Base-by-base conservation (phyloP, 2,888 invertebrate species). In the Macropis europaea region DNA sequence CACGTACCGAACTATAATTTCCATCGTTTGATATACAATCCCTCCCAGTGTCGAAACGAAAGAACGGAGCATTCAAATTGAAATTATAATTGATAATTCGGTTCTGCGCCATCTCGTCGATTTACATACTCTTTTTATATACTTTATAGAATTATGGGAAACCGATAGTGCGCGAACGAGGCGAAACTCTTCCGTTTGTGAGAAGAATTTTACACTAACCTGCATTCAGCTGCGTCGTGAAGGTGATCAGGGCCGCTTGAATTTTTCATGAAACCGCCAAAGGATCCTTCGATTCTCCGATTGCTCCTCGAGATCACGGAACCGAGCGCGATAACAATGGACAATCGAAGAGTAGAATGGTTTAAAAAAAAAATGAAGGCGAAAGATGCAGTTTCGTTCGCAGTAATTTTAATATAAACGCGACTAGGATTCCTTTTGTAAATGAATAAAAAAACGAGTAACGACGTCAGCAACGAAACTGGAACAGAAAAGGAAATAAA, bases 1-100 rank as follows among this genome's bases (percentile, higher is more conserved):
- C 57, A 68, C 68, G 69, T 59, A 59, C 24, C 26, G 57, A 57
- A 40, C 68, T 57, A 30, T 17, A 43, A 34, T 50, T 50, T 40
- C 30, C 19, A 28, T 24, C 45, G 52, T 38, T 57, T 59, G 48
- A 45, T 64, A 40, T 47, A 32, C 38, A n/a, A 15, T 34, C 17
- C 15, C 48, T 47, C 40, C 15, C 28, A 19, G 11, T 13, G 13
- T 6, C 13, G 28, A 71, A 54, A 48, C 48, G 52, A 28, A 36
- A 26, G 54, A 70, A 56, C 47, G 13, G 13, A 30, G 28, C 19
- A 34, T 26, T 19, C 19, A 3, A 6, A 64, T 28, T 19, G 28
- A 34, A 42, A 26, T 3, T 34, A n/a, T n/a, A n/a, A n/a, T n/a
- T n/a, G n/a, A n/a, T n/a, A n/a, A n/a, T n/a, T n/a, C n/a, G n/a